Conservation (phyloP, 64 coral and sea anemone species). For the Montipora efflorescens region DNA sequence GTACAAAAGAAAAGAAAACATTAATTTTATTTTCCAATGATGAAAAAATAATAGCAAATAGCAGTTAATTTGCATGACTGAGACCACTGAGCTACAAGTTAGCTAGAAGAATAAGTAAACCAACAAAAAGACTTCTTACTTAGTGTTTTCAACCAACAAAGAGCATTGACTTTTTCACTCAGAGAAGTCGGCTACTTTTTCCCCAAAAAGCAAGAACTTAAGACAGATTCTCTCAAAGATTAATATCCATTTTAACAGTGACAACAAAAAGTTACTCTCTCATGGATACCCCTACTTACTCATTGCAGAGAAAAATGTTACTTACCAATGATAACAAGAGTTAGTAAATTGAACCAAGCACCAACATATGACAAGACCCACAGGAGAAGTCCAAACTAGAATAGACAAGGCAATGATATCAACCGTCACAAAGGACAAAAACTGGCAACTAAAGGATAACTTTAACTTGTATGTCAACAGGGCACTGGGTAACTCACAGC, state of each 20-base stretch:
- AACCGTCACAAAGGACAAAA: not conserved
- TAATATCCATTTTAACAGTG: no score
- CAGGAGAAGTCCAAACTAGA: slow-evolving; percentile 89
- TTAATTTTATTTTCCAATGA: not conserved
- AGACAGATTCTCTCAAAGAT: no score
- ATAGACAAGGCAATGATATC: not conserved
- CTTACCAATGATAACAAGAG: slow-evolving; percentile 92
- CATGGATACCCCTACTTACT: no score
- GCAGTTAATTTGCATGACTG: no score
- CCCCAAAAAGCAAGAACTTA: no score
- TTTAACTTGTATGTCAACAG: not conserved
- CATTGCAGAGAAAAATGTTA: not conserved
- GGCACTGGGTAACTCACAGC: no score
- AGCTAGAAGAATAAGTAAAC: not conserved
- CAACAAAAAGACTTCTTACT: not conserved
- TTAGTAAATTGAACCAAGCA: slow-evolving; percentile 90
- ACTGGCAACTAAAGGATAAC: not conserved
- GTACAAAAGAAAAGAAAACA: not conserved
- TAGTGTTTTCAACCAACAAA: no score
- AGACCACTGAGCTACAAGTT: no score
- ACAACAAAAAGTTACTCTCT: no score
- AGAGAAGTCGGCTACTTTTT: no score
- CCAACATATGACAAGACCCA: slow-evolving; percentile 97
- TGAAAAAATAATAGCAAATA: no score
- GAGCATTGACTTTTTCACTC: no score